These are phyloP conservation scores for Drosophila rubida DNA, from an alignment of 2,888 invertebrate genomes.

Conservation along the genomic window DNA sequence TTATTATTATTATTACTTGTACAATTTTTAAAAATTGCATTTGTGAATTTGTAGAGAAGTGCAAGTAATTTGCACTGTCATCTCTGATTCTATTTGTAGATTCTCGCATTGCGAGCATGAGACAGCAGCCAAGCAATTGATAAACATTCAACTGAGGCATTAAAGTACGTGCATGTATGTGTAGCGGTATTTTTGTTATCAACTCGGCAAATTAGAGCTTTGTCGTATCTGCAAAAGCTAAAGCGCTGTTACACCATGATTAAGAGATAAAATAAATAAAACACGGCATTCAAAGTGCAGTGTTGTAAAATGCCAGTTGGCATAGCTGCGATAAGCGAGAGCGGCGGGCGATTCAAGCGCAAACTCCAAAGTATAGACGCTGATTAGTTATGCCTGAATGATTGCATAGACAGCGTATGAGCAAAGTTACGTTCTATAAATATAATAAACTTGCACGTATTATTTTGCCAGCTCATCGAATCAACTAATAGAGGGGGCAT, in stretches of 20 bases:
- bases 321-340: neutral
- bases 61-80: constrained; percentile 1
- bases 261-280: neutral
- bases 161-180: neutral
- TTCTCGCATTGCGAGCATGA: constrained; percentile 37
- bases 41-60: no score
- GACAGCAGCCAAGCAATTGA: constrained; percentile 26
- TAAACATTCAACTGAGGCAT: neutral
- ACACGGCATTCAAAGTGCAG: constrained; percentile 16
- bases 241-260: neutral
- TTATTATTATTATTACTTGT: no score
- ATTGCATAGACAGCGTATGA: no score
- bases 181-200: constrained; percentile 7
- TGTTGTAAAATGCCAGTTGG: constrained; percentile 11
- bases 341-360: constrained; percentile 27
- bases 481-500: neutral
- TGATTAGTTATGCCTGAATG: neutral
- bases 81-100: neutral
- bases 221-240: constrained; percentile 1
- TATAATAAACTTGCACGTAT: no score
- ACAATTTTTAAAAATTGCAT: no score
- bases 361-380: neutral
- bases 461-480: neutral
- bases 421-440: no score
- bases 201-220: neutral